phyloP scores from a whole-genome alignment of 2,113 vertebrate genomes.

The Melanerpes aurifrons region DNA sequence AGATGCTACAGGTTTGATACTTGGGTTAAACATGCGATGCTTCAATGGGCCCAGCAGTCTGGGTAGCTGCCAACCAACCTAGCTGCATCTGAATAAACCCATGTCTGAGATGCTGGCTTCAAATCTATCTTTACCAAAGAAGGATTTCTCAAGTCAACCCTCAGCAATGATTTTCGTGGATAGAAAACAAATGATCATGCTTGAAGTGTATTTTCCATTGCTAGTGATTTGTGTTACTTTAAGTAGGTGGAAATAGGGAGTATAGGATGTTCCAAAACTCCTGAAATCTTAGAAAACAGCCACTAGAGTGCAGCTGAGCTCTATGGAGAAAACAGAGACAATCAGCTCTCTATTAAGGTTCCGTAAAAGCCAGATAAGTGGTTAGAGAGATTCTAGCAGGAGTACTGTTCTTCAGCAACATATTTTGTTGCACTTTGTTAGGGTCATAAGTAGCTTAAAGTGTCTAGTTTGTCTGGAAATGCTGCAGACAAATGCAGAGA shows the following conservation, averaged over 20 bases:
- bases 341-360: neutral
- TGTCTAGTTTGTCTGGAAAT: neutral
- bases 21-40: too few relatives aligned
- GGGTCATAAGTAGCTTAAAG: fast-evolving
- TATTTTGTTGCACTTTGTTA: neutral
- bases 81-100: neutral
- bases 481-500: neutral
- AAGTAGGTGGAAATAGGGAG: neutral
- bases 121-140: neutral
- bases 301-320: constrained; percentile 27
- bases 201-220: neutral
- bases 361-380: neutral
- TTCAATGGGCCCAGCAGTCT: neutral
- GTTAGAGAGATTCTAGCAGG: neutral
- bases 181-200: neutral
- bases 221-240: neutral
- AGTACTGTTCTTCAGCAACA: neutral
- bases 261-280: neutral
- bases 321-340: neutral
- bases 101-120: neutral
- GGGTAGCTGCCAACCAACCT: neutral
- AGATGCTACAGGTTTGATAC: neutral
- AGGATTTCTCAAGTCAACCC: neutral
- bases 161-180: neutral
- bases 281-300: neutral